A percentile compares a stretch with the other conserved stretches of the same genome.
phyloP scores from a whole-genome alignment of 2,797 vertebrate species.

The Acanthopagrus latus region DNA sequence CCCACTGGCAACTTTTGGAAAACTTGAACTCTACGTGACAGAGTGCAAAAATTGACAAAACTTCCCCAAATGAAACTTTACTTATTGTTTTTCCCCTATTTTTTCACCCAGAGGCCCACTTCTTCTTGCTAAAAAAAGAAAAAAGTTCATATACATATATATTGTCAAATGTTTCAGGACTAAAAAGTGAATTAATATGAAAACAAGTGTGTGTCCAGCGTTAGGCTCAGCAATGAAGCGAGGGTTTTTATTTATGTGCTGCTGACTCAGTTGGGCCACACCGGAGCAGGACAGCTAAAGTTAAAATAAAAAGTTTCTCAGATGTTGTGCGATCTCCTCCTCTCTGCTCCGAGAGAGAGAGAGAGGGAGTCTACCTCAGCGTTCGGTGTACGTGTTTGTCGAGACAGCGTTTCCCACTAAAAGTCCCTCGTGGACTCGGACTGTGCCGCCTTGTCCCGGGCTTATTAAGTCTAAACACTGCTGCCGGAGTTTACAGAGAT shows the following conservation, averaged over 20 bases:
- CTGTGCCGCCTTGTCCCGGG: slow-evolving; percentile 61
- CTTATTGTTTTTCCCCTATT: neutral
- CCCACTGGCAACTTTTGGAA: slow-evolving; percentile 30
- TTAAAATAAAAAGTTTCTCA: slow-evolving; percentile 53
- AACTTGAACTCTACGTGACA: slow-evolving; percentile 9
- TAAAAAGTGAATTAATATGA: slow-evolving; percentile 2
- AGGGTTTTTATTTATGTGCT: slow-evolving; percentile 1
- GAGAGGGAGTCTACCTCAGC: slow-evolving; percentile 26
- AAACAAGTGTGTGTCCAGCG: neutral
- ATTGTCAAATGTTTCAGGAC: neutral
- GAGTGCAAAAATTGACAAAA: neutral
- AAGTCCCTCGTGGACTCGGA: slow-evolving; percentile 51
- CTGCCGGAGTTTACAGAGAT: slow-evolving; percentile 67
- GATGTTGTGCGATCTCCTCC: neutral
- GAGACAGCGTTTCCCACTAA: slow-evolving; percentile 55
- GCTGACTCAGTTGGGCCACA: slow-evolving; percentile 13
- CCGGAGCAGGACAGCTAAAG: slow-evolving; percentile 20
- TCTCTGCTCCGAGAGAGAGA: slow-evolving; percentile 14
- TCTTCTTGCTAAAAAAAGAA: neutral
- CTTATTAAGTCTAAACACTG: slow-evolving; percentile 69
- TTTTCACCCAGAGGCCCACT: neutral
- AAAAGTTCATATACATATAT: neutral
- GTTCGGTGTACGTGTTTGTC: slow-evolving; percentile 52
- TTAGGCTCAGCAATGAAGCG: neutral
- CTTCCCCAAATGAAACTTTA: neutral